Percentiles rank a stretch among this genome's conserved stretches.
Evolutionary conservation across 2,888 invertebrate species (phyloP).

Genomic region (Strigamia crassipes): DNA sequence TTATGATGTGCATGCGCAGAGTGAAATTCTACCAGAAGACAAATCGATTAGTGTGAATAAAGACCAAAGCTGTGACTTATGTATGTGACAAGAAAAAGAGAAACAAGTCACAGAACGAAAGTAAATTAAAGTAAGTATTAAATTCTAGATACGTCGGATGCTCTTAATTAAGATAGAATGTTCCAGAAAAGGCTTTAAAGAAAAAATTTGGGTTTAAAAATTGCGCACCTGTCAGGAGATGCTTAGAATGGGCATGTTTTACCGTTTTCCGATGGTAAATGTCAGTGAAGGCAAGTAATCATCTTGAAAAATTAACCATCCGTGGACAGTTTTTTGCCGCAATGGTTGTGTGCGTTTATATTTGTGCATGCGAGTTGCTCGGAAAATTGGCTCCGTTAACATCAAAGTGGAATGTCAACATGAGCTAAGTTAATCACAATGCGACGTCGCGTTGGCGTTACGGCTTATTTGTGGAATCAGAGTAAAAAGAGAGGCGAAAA

Average conservation of each 20-base stretch:
- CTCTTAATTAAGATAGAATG: too few relatives aligned
- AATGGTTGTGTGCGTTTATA: constrained; percentile 16
- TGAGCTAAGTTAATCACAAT: constrained; percentile 24
- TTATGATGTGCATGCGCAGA: too few relatives aligned
- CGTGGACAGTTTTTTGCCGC: constrained; percentile 14
- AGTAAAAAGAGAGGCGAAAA: neutral
- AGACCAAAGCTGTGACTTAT: too few relatives aligned
- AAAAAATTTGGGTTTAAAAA: neutral
- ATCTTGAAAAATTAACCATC: constrained; percentile 39
- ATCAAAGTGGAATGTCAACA: constrained; percentile 43
- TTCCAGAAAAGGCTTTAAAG: too few relatives aligned
- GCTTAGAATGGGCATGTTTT: neutral
- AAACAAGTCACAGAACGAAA: too few relatives aligned
- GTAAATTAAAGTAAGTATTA: too few relatives aligned
- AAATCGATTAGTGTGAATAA: too few relatives aligned
- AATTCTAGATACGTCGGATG: too few relatives aligned
- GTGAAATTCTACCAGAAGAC: too few relatives aligned
- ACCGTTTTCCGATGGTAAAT: neutral
- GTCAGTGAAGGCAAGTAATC: constrained; percentile 15
- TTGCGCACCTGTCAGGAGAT: neutral
- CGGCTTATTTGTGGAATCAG: constrained; percentile 27
- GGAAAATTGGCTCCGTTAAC: constrained; percentile 39
- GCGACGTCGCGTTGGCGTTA: constrained; percentile 24
- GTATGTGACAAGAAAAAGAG: too few relatives aligned
- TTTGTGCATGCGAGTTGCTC: constrained; percentile 20